These are phyloP conservation scores for Pecten maximus DNA, from an alignment of 2,888 invertebrate species.

Conservation along the genomic window DNA sequence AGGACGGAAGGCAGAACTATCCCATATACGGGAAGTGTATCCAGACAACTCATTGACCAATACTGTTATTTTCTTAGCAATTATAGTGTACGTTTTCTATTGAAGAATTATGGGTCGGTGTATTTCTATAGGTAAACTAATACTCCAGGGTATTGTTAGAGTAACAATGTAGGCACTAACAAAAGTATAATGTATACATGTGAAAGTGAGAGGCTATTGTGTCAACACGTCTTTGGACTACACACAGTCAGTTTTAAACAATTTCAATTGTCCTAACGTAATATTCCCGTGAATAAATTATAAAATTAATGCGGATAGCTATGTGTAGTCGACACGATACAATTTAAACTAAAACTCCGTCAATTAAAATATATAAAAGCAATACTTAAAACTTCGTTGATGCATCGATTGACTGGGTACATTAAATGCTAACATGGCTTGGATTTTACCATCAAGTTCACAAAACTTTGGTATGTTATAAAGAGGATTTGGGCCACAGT, in stretches of 20 bases:
- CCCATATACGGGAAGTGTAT: too few species aligned
- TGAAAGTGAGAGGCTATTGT: not conserved
- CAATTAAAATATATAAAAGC: not conserved
- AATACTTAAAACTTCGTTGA: not conserved
- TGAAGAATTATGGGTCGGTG: not conserved
- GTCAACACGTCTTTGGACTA: not conserved
- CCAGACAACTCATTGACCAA: not conserved
- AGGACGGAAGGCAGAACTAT: too few species aligned
- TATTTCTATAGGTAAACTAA: slow-evolving; percentile 18
- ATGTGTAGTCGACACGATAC: not conserved
- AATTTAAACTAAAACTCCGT: not conserved
- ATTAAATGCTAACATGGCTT: not conserved
- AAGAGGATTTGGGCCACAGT: slow-evolving; percentile 1
- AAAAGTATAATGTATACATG: not conserved
- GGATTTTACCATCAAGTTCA: not conserved
- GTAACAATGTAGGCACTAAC: not conserved
- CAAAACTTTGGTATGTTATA: not conserved
- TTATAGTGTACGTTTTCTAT: not conserved
- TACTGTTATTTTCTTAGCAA: not conserved
- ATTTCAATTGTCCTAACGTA: not conserved
- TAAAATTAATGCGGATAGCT: not conserved
- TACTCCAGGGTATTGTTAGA: not conserved
- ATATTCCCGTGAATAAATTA: not conserved
- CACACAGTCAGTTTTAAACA: not conserved
- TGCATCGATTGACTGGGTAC: not conserved